Evolutionary conservation across 1,140 invertebrate species (phyloP).

Genomic region (Drosophila oshimai): DNA sequence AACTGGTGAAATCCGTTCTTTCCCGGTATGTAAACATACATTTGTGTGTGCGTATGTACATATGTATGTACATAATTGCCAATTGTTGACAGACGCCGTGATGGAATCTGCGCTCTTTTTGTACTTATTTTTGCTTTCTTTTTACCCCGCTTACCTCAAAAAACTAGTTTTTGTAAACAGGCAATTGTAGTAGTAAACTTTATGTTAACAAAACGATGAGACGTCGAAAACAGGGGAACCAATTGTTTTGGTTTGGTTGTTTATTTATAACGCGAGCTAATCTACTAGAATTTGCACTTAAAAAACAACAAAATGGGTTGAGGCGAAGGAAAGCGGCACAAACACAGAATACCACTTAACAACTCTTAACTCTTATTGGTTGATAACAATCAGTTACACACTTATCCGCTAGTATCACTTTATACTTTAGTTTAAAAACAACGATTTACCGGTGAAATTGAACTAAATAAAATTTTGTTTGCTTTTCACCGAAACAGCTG

Average conservation of each 20-base stretch:
- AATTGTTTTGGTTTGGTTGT: conserved; percentile 7
- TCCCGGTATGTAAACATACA: conserved; percentile 9
- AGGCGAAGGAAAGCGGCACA: background rate
- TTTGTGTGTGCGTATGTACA: too few relatives aligned
- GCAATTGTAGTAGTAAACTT: background rate
- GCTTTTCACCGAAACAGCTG: conserved; percentile 14
- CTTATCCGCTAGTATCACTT: background rate
- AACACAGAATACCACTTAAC: background rate
- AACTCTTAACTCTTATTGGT: background rate
- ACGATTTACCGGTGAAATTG: conserved; percentile 10
- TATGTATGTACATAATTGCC: conserved; percentile 22
- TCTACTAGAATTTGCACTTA: background rate
- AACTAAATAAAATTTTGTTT: conserved; percentile 7
- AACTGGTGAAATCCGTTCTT: conserved; percentile 40
- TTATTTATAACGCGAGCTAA: conserved; percentile 41
- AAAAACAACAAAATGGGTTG: conserved; percentile 6
- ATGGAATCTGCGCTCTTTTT: conserved; percentile 39
- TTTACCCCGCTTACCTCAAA: background rate
- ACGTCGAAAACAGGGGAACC: conserved; percentile 2
- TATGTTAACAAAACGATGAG: conserved; percentile 3
- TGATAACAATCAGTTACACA: background rate
- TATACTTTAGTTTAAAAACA: background rate
- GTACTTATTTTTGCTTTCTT: conserved; percentile 24
- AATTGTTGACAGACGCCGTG: conserved; percentile 14
- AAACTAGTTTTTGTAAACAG: conserved; percentile 54